Base-by-base conservation (phyloP, 2,113 vertebrate genomes). In the Alouatta palliata region DNA sequence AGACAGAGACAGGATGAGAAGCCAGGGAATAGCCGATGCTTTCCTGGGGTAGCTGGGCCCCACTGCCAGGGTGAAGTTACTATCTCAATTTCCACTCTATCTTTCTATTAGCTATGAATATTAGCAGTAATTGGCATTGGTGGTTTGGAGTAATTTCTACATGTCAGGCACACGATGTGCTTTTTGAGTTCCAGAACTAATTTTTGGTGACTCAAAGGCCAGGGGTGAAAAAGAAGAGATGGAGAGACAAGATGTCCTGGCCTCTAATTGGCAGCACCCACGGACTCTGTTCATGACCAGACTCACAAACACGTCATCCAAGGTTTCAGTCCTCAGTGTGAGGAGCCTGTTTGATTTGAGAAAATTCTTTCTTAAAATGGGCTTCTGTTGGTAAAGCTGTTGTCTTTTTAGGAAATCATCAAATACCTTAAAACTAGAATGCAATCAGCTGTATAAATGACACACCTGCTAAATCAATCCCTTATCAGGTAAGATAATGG, bases 171-270 rank as follows among this genome's bases (percentile, higher is more conserved):
- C 0, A 0, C 32, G 14, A 14, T 73, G 64, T 68, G 2, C 56
- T 81, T 94, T 97, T 12, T 45, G 61, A 88, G 71, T 77, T 73
- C 87, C 35, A 88, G 37, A 43, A 71, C 49, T 81, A 45, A 52
- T 85, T 16, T 32, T 79, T 47, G 79, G 25, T 75, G 68, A 87
- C 11, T 54, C 58, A 12, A 68, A 95, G n/a, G 21, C 32, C 45
- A 73, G 64, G 3, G 32, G 37, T 77, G 92, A 80, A 32, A 47
- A 94, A 7, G 25, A 56, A 86, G 70, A 94, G 37, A 30, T 37
- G 17, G 49, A 37, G 30, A 87, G 71, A 70, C n/a, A 87, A 61
- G 54, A 45, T 52, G 76, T 56, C 54, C 49, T 47, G 30, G 71
- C 47, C 52, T 85, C 70, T 54, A 43, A 52, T 30, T 45, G 40